These are phyloP conservation scores for Apoderus coryli DNA, from an alignment of 2,888 invertebrate genomes.

Conservation along the genomic window DNA sequence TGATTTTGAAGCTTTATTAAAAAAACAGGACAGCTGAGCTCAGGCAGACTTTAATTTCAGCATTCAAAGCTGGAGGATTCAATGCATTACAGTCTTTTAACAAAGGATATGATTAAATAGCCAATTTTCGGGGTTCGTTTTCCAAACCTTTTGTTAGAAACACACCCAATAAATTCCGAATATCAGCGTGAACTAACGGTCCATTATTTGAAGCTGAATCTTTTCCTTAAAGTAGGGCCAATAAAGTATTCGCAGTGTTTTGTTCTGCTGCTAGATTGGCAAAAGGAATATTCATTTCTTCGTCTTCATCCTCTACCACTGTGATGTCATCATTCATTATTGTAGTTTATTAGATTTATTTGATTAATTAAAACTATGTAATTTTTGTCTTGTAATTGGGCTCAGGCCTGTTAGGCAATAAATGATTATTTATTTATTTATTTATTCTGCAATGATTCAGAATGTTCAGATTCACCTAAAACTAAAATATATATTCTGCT, in stretches of 20 bases:
- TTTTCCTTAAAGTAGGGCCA: constrained; percentile 1
- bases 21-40: constrained; percentile 5
- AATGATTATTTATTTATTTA: too few relatives aligned
- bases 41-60: constrained; percentile 10
- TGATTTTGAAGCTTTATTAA: constrained; percentile 9
- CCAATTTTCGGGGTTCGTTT: constrained; percentile 7
- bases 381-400: too few relatives aligned
- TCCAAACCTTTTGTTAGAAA: constrained; percentile 11
- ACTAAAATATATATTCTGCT: too few relatives aligned
- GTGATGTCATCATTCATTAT: neutral
- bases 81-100: constrained; percentile 9
- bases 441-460: too few relatives aligned
- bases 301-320: constrained; percentile 3
- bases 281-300: constrained; percentile 5
- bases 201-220: constrained; percentile 1
- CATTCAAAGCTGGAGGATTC: constrained; percentile 9
- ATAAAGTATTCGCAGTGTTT: constrained; percentile 3
- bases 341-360: too few relatives aligned
- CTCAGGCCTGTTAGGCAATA: too few relatives aligned
- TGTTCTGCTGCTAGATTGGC: constrained; percentile 3
- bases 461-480: constrained; percentile 5
- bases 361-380: too few relatives aligned
- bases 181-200: constrained; percentile 11
- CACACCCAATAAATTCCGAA: constrained; percentile 7
- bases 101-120: constrained; percentile 8